Evolutionary conservation across 2,797 vertebrate species (phyloP), one percentile per base, ranked within the genome.

Genomic region (Sphenodon punctatus): DNA sequence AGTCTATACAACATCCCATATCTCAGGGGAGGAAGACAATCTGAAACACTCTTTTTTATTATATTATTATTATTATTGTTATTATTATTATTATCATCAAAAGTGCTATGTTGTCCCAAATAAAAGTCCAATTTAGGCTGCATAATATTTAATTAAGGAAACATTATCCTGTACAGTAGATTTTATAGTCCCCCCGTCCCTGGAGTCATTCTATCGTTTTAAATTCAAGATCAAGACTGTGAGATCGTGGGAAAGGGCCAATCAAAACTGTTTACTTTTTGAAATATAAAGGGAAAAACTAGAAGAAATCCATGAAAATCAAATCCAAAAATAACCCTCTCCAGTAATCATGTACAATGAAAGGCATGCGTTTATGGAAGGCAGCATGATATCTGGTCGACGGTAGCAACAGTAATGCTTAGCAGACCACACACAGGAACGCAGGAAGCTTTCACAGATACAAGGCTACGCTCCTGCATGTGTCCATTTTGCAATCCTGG

Each of bases 41-140:
- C 79, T 82, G 83, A 90, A 90, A 77, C 84, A 91, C 30, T 85
- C 91, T 93, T 92, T n/a, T n/a, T n/a, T n/a, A n/a, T n/a, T n/a
- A n/a, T n/a, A n/a, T n/a, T n/a, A n/a, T n/a, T n/a, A n/a, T n/a
- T n/a, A n/a, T n/a, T n/a, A n/a, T n/a, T n/a, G n/a, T n/a, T n/a
- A n/a, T n/a, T n/a, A n/a, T n/a, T n/a, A n/a, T n/a, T n/a, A n/a
- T n/a, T n/a, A n/a, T n/a, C n/a, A 93, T 93, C 92, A 93, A 92
- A 95, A 92, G 80, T 73, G 79, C 87, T 86, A 58, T 78, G 77
- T 53, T 78, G 86, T 85, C 90, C 91, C 80, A 91, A 88, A 75
- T 91, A 91, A 94, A 93, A 80, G 86, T 71, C 67, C 80, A 65
- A 78, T 76, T 88, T 86, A 88, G 67, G 27, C 90, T 64, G 74